Evolutionary conservation across 2,797 vertebrate genomes (phyloP).

Genomic region (Enteromius fasciolatus): DNA sequence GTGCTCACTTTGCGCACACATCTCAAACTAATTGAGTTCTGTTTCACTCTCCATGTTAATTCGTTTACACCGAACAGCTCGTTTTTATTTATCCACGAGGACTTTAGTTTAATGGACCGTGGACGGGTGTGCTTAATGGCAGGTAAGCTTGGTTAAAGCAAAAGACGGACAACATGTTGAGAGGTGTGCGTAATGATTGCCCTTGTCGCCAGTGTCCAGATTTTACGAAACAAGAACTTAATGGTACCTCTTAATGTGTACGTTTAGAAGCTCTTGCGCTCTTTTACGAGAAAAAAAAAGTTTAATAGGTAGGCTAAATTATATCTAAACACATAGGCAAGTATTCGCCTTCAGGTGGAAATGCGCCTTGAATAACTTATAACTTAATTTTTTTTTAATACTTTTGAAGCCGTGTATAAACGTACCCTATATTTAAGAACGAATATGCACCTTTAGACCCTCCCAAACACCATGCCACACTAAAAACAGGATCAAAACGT

Average conservation of each 20-base stretch:
- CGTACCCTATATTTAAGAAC: background rate
- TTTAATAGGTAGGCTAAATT: background rate
- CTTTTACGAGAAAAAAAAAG: background rate
- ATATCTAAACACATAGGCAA: background rate
- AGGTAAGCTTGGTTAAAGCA: slow-evolving; percentile 67
- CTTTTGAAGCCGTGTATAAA: background rate
- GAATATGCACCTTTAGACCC: slow-evolving; percentile 25
- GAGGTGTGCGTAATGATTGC: slow-evolving; percentile 43
- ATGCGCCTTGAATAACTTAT: too few relatives aligned
- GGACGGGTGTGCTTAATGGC: slow-evolving; percentile 87
- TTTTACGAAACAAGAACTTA: slow-evolving; percentile 77
- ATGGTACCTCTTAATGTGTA: slow-evolving; percentile 84
- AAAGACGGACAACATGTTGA: slow-evolving; percentile 38
- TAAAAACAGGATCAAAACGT: background rate
- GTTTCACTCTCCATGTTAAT: slow-evolving; percentile 89
- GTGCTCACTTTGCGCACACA: slow-evolving; percentile 62
- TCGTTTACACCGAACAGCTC: slow-evolving; percentile 87
- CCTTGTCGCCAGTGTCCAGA: slow-evolving; percentile 65
- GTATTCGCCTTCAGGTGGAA: background rate
- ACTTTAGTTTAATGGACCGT: slow-evolving; percentile 90
- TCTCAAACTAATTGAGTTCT: slow-evolving; percentile 86
- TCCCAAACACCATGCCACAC: background rate
- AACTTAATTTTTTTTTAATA: background rate
- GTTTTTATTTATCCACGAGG: slow-evolving; percentile 88
- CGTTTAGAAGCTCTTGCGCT: slow-evolving; percentile 73